Percentiles rank a stretch among this genome's conserved stretches.
These are phyloP conservation scores for Sceloporus undulatus DNA, from an alignment of 2,113 vertebrate species.

Conservation along the genomic window DNA sequence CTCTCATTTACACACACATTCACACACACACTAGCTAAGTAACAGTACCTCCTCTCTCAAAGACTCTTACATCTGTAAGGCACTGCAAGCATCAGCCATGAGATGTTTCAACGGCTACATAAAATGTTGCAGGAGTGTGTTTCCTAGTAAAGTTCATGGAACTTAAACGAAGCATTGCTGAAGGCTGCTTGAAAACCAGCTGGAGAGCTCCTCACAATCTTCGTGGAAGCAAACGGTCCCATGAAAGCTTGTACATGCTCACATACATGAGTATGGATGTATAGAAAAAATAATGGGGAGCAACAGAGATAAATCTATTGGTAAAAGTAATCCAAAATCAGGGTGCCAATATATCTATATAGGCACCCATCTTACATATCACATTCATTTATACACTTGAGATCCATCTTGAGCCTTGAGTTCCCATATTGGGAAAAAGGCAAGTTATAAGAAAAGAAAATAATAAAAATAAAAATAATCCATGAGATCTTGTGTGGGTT, in stretches of 20 bases:
- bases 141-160: too few species aligned
- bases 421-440: neutral
- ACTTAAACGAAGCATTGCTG: neutral
- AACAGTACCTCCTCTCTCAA: too few species aligned
- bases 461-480: neutral
- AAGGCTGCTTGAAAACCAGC: neutral
- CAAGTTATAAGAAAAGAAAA: neutral
- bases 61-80: too few species aligned
- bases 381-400: too few species aligned
- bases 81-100: too few species aligned
- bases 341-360: neutral
- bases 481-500: neutral
- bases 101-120: too few species aligned
- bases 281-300: neutral
- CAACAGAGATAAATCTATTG: neutral
- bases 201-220: neutral
- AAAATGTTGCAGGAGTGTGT: too few species aligned
- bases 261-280: too few species aligned
- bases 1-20: too few species aligned
- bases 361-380: too few species aligned
- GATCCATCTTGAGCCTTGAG: too few species aligned
- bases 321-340: neutral
- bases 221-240: neutral
- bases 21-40: too few species aligned
- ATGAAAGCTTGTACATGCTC: neutral